These are phyloP conservation scores for Spongilla lacustris DNA, from an alignment of 37 sponge, comb jelly and placozoan species.

Conservation along the genomic window DNA sequence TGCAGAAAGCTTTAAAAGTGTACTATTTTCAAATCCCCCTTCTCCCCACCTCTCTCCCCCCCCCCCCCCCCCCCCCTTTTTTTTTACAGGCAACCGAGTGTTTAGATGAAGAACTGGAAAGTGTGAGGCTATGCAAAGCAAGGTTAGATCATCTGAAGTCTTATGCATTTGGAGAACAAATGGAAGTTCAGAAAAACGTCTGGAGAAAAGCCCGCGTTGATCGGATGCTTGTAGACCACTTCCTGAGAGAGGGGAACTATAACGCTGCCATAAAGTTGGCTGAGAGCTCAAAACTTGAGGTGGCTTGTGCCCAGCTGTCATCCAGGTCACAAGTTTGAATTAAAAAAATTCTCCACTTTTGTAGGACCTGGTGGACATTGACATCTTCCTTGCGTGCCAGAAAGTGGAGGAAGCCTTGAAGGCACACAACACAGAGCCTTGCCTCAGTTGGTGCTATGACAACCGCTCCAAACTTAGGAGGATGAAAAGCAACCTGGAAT, in stretches of 20 bases:
- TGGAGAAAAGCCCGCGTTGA: conserved; percentile 77
- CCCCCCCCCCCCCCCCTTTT: too few relatives aligned
- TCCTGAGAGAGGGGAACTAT: conserved; percentile 87
- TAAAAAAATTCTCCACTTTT: not conserved
- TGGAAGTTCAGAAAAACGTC: conserved; percentile 69
- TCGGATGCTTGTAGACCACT: conserved; percentile 91
- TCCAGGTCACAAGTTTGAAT: not conserved
- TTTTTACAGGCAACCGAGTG: conserved; percentile 70
- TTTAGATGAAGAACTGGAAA: conserved; percentile 57
- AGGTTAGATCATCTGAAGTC: conserved; percentile 70
- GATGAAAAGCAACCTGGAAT: conserved; percentile 93
- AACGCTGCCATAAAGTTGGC: conserved; percentile 76
- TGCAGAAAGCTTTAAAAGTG: too few relatives aligned
- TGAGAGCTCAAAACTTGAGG: conserved; percentile 84
- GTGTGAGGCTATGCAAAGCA: conserved; percentile 40
- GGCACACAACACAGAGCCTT: conserved; percentile 82
- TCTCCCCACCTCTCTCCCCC: not conserved
- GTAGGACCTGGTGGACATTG: conserved; percentile 87
- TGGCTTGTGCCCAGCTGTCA: too few relatives aligned
- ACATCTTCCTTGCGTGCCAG: conserved; percentile 81
- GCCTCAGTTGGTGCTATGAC: conserved; percentile 92
- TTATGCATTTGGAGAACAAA: conserved; percentile 69
- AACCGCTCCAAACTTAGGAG: conserved; percentile 90
- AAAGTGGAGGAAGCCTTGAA: conserved; percentile 84
- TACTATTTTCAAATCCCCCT: not conserved